Percentiles rank a stretch among this genome's conserved stretches.
These are phyloP conservation scores for Prorops nasuta DNA, from an alignment of 1,140 invertebrate species.

Conservation along the genomic window DNA sequence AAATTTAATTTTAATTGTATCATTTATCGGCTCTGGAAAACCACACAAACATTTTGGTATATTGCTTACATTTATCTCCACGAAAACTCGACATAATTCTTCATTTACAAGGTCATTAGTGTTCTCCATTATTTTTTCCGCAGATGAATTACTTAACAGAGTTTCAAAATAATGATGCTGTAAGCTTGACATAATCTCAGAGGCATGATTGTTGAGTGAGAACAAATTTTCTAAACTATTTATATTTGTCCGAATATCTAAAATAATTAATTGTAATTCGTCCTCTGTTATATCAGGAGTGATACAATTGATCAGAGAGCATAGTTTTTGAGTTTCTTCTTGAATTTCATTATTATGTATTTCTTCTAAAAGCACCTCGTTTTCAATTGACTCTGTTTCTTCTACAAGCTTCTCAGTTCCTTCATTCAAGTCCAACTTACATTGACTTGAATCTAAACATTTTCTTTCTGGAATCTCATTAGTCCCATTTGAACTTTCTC, in stretches of 20 bases:
- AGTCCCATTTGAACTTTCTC: background rate
- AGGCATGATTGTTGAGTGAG: constrained; percentile 33
- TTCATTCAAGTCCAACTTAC: background rate
- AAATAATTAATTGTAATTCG: constrained; percentile 35
- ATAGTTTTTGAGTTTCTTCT: constrained; percentile 33
- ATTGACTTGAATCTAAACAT: background rate
- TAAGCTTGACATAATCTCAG: constrained; percentile 39
- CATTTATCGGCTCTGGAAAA: constrained; percentile 23
- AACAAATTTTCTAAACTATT: constrained; percentile 28
- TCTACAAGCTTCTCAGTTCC: background rate
- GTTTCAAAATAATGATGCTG: constrained; percentile 40
- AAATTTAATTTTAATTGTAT: constrained; percentile 39
- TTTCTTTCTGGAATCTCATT: background rate
- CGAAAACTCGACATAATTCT: constrained; percentile 35
- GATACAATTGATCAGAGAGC: constrained; percentile 29
- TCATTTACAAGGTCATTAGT: constrained; percentile 26
- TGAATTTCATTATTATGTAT: constrained; percentile 30
- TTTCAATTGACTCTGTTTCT: constrained; percentile 1
- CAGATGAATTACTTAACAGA: constrained; percentile 36
- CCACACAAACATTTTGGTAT: constrained; percentile 37
- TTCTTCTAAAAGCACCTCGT: constrained; percentile 1
- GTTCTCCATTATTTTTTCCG: constrained; percentile 25
- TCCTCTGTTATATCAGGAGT: constrained; percentile 24
- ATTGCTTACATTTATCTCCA: constrained; percentile 36
- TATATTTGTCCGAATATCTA: constrained; percentile 29